Conservation (phyloP, 2,113 vertebrate genomes). For the Amphiprion percula region DNA sequence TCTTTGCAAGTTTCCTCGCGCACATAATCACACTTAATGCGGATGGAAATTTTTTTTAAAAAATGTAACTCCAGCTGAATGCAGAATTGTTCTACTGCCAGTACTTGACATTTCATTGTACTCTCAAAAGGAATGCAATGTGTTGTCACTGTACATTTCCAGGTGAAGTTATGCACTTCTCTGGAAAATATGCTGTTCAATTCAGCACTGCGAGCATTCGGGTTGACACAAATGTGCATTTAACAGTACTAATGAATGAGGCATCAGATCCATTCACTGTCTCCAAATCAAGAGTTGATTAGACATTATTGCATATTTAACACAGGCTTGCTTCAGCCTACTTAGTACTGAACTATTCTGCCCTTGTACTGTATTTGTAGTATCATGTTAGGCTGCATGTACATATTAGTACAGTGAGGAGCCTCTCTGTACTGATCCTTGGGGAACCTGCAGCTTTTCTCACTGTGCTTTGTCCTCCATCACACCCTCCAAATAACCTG, state of each 20-base stretch:
- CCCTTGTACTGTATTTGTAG: neutral
- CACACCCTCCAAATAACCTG: slow-evolving; percentile 30
- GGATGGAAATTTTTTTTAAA: neutral
- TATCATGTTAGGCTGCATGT: slow-evolving; percentile 2
- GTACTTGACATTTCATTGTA: neutral
- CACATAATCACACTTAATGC: neutral
- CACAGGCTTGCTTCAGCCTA: neutral
- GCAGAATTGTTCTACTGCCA: neutral
- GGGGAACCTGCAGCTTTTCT: slow-evolving; percentile 18
- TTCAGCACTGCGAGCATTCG: neutral
- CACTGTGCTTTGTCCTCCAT: slow-evolving; percentile 25
- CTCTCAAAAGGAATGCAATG: slow-evolving; percentile 8
- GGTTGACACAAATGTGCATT: neutral
- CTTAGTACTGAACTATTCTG: neutral
- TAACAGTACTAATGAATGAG: neutral
- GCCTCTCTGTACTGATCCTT: slow-evolving; percentile 22
- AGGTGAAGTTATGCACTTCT: neutral
- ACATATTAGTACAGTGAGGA: neutral
- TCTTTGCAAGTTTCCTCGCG: slow-evolving; percentile 4
- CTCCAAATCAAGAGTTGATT: neutral
- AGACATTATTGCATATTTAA: neutral
- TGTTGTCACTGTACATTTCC: slow-evolving; percentile 2
- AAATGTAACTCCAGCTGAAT: neutral
- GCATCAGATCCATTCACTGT: neutral
- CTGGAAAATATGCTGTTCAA: neutral